Conservation (phyloP, 2,113 vertebrate species). For the Struthidea cinerea region DNA sequence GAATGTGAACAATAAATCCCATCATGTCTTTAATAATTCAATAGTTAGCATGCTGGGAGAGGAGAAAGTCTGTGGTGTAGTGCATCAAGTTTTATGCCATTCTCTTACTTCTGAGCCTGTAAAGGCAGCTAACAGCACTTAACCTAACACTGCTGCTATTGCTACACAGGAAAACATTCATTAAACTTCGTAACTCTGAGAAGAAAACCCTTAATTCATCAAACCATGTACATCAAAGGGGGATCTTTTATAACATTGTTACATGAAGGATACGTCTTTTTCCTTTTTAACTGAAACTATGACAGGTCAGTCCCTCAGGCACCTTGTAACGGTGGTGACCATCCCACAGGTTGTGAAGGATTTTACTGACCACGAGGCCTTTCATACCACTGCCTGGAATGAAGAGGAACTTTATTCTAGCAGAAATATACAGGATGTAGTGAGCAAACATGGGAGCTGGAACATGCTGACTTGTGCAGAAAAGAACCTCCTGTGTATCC, state of each 20-base stretch:
- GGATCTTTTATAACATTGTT: background rate
- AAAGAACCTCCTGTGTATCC: background rate
- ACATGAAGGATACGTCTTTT: rapidly evolving
- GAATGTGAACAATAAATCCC: constrained; percentile 1
- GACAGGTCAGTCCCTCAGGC: background rate
- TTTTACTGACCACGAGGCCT: background rate
- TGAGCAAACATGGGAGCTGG: background rate
- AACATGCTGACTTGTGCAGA: background rate
- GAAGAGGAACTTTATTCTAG: constrained; percentile 18
- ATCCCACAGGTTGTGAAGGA: background rate
- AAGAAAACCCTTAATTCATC: background rate
- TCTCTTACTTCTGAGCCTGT: background rate
- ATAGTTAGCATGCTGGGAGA: background rate
- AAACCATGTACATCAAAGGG: background rate
- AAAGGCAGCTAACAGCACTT: background rate
- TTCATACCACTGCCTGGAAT: background rate
- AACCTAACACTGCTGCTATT: background rate
- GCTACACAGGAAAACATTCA: background rate
- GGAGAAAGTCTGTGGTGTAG: background rate
- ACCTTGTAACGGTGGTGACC: background rate
- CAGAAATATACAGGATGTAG: background rate
- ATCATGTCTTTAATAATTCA: background rate
- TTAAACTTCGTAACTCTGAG: background rate
- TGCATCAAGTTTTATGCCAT: background rate
- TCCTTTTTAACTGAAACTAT: background rate